Evolutionary conservation across 2,113 vertebrate genomes (phyloP), one percentile per base, ranked within the genome.

Genomic region (Tachuris rubrigastra): DNA sequence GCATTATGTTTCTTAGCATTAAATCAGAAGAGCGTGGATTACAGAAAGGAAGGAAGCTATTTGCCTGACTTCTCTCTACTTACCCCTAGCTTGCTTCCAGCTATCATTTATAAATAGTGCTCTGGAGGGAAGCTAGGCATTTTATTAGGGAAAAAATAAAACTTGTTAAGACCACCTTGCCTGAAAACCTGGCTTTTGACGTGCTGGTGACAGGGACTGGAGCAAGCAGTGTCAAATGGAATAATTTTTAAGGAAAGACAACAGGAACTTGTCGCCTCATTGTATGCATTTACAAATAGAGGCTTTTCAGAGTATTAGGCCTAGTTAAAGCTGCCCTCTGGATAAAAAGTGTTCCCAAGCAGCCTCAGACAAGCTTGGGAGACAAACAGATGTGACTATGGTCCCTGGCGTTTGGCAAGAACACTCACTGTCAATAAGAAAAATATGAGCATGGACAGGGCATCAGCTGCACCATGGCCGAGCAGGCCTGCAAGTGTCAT

Each of bases 381-480:
- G 98, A 98, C 97, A 97, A 98, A 97, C 98, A 99, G 98, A 98
- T 98, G 98, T 98, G 98, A 98, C 98, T 98, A 97, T 97, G 98
- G 98, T 98, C 98, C 97, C 98, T 97, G 98, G 98, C 98, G 96
- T 98, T 98, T 99, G 98, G 98, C 98, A 99, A 98, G 97, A 99
- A 97, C 93, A 91, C 97, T 99, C 98, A 98, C 98, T 98, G 97
- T 99, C 98, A 98, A 96, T 95, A 97, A 97, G 98, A 98, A 98
- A 97, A 96, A 98, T 98, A 99, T 98, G 96, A 89, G 97, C 97
- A 97, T 93, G 97, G 98, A 99, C 98, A 99, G 98, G 98, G 98
- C 98, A 98, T 98, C 98, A 99, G 98, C 98, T 99, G 98, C 97
- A 97, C 97, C 88, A 79, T 23, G 89, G 95, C 73, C 92, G 75